Evolutionary conservation across 2,113 vertebrate species (phyloP), one percentile per base, ranked within the genome.

Genomic region (Calidris pygmaea): DNA sequence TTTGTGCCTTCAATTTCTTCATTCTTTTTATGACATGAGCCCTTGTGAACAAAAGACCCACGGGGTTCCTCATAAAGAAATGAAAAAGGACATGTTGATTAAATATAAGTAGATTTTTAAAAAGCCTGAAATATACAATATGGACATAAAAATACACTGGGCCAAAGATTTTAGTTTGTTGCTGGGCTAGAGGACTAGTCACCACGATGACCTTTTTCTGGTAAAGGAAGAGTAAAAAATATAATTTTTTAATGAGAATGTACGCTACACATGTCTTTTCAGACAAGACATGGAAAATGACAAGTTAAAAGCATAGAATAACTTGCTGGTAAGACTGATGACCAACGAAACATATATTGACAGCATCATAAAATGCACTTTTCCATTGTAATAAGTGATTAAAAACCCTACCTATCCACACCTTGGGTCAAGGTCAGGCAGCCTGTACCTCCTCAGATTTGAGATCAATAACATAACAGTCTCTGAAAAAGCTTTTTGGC

Each of bases 381-480:
- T 88, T 72, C 27, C 17, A 59, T 72, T 78, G 17, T 48, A 81
- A 93, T 53, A 53, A 79, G 53, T 89, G 87, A 94, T 75, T 72
- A 56, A 81, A 95, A 84, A 4, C 22, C 17, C 45, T 72, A 19
- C 12, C 74, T 78, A 75, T 39, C 39, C 80, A 72, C 13, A 71
- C 8, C 23, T 74, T 63, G 23, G 73, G 81, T 95, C 93, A 96
- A 97, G 95, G 75, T 94, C 93, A 84, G 45, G 34, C n/a, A 93
- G 39, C 14, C 52, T 37, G 32, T 67, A 76, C 15, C 43, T 79
- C 47, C 72, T 81, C 30, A 73, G 86, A 67, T 67, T 77, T 73
- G 30, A 95, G 66, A 94, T 90, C 87, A 90, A 88, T 95, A 93
- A 65, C 5, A 1, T 56, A 80, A 71, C 16, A 65, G 60, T 37